Percentiles rank a stretch among this genome's conserved stretches.
Evolutionary conservation across 2,113 vertebrate genomes (phyloP).

Genomic region (Trogon melanurus): DNA sequence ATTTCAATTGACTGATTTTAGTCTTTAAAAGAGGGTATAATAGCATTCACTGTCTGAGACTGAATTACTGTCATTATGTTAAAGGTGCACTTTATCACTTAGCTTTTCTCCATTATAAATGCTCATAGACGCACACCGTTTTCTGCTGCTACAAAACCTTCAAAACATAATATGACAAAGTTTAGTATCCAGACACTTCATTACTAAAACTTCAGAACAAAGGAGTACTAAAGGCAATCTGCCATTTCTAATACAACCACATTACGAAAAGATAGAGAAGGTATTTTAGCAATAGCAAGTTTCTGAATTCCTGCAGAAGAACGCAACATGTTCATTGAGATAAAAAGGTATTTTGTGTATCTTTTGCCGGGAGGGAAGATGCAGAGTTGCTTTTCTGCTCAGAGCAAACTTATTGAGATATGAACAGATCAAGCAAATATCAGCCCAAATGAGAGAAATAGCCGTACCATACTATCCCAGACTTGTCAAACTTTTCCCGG

Average conservation of each 20-base stretch:
- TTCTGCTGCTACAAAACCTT: constrained; percentile 29
- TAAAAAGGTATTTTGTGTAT: constrained; percentile 21
- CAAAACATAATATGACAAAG: constrained; percentile 10
- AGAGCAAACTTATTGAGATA: constrained; percentile 14
- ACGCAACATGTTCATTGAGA: not conserved
- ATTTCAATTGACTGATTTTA: constrained; percentile 69
- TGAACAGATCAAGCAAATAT: constrained; percentile 50
- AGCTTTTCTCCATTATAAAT: constrained; percentile 41
- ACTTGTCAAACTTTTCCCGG: not conserved
- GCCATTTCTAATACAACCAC: not conserved
- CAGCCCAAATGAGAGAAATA: constrained; percentile 65
- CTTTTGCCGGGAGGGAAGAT: constrained; percentile 30
- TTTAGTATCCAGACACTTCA: constrained; percentile 37
- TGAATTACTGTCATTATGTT: constrained; percentile 60
- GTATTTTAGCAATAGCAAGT: not conserved
- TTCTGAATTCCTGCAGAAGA: constrained; percentile 15
- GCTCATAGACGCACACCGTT: not conserved
- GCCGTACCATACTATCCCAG: constrained; percentile 13
- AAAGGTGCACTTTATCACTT: constrained; percentile 66
- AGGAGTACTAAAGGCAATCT: not conserved
- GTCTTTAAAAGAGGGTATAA: constrained; percentile 56
- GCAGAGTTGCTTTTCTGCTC: constrained; percentile 13
- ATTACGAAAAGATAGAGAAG: not conserved
- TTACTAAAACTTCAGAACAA: constrained; percentile 54
- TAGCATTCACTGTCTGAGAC: constrained; percentile 55